Evolutionary conservation across 2,797 vertebrate species (phyloP), one percentile per base, ranked within the genome.

Genomic region (Paguma larvata): DNA sequence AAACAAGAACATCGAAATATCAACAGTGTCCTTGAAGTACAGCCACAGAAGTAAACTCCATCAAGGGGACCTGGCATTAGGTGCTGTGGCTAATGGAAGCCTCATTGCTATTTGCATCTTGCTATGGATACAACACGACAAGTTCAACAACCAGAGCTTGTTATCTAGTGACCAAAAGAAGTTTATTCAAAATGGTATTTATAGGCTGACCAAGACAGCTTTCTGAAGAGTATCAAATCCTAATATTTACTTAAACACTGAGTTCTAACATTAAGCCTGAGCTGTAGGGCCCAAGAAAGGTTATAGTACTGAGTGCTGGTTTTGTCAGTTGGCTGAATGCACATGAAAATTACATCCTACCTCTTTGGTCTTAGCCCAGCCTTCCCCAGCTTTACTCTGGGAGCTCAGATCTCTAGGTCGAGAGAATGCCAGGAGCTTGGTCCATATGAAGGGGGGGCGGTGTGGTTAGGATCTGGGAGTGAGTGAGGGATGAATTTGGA

Each of bases 201-300:
- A 89, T 83, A 95, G 38, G 62, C 67, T 95, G n/a, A 94, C 30
- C 56, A 90, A 63, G 53, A 83, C 51, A 72, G 79, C 56, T 97
- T 89, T 93, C 89, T 48, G 23, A 96, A 95, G 89, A 95, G 63
- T 21, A 79, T 32, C 25, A 92, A 89, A 96, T 38, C 68, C 85
- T 62, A 67, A 15, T 94, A 67, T 75, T 94, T 87, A 91, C 56
- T 78, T 68, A 91, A 82, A 21, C 16, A 27, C 1, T 73, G 73
- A 91, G 44, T 77, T 44, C 23, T 62, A 46, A 70, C 23, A 62
- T 95, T 84, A 89, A 94, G 62, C 78, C 80, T 73, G 70, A 95
- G 16, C 14, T 56, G 11, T n/a, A 32, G 23, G 59, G 18, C 34
- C 41, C 34, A 16, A 62, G 11, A 68, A 63, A 68, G 14, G 19